Evolutionary conservation across 1,140 invertebrate species (phyloP), one percentile per base, ranked within the genome.

Genomic region (Bombus terrestris): DNA sequence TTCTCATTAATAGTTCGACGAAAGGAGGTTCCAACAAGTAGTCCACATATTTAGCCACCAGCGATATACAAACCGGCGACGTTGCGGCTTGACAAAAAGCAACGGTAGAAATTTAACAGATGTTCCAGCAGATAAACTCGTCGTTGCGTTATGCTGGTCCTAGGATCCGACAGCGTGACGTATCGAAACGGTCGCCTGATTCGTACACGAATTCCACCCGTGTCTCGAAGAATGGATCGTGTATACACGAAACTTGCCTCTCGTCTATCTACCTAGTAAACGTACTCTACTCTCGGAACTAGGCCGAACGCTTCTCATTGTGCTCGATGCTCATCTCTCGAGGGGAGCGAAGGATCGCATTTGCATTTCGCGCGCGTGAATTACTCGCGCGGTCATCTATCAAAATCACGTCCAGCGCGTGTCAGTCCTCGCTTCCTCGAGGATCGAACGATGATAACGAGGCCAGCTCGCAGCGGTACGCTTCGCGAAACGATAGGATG

Each of bases 261-360:
- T 8, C 22, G 66, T n/a, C 71, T 22, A 15, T 66, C n/a, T 39
- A n/a, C 12, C 18, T 22, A 22, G 47, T 53, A 53, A 53, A 53
- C 47, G 47, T 22, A 53, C 18, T 66, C n/a, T 28, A n/a, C 25
- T 57, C 25, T 22, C 35, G 13, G 35, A 83, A 83, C 73, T 57
- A 83, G 81, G 81, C 64, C 81, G 81, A 69, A 77, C 64, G 81
- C 37, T 76, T 83, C 81, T 83, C 81, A 83, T 83, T 83, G 81
- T 83, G 73, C 81, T 39, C 81, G 81, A 77, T 83, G 62, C 28
- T 43, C 73, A 57, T 76, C 57, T 47, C 39, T 13, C 71, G 41
- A n/a, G 39, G 28, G 59, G 28, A 12, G 59, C 59, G 12, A n/a
- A n/a, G 10, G 59, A 62, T 15, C 41, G 57, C 59, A 35, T 74